phyloP scores from a whole-genome alignment of 2,888 invertebrate species.

The Brachyptera putata region DNA sequence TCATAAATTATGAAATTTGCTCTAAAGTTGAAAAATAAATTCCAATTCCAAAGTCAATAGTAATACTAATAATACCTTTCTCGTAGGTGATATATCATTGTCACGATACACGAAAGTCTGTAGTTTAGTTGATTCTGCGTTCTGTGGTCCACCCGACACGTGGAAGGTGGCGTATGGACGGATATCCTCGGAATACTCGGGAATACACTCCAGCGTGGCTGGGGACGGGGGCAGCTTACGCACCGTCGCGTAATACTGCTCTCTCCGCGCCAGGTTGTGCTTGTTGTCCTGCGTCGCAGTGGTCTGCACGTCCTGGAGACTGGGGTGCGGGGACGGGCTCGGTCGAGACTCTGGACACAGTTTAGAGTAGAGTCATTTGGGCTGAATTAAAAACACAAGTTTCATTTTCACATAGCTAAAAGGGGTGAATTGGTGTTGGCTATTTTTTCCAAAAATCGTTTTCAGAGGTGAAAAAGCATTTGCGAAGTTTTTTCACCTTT shows the following conservation, averaged over 20 bases:
- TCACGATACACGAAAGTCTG: slow-evolving; percentile 34
- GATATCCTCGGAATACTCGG: slow-evolving; percentile 36
- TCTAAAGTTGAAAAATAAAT: no score
- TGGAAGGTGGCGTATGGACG: slow-evolving; percentile 36
- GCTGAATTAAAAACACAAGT: no score
- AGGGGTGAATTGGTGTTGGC: no score
- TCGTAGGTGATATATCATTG: slow-evolving; percentile 30
- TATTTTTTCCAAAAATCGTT: no score
- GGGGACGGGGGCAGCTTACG: slow-evolving; percentile 36
- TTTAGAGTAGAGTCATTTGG: background rate
- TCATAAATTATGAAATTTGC: no score
- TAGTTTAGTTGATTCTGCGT: slow-evolving; percentile 31
- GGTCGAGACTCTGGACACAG: slow-evolving; percentile 9
- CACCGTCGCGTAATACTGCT: slow-evolving; percentile 34
- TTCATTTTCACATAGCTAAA: no score
- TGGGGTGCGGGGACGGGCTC: slow-evolving; percentile 25
- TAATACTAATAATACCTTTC: slow-evolving; percentile 29
- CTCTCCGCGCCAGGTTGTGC: slow-evolving; percentile 32
- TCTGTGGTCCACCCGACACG: slow-evolving; percentile 30
- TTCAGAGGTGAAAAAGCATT: no score
- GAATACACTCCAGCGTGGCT: slow-evolving; percentile 32
- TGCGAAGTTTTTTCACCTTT: no score
- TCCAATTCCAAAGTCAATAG: no score
- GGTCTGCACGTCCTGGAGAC: slow-evolving; percentile 30
- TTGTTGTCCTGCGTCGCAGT: slow-evolving; percentile 32